A percentile compares a stretch with the other conserved stretches of the same genome.
These are phyloP conservation scores for Phasia obesa DNA, from an alignment of 2,888 invertebrate species.

Conservation along the genomic window DNA sequence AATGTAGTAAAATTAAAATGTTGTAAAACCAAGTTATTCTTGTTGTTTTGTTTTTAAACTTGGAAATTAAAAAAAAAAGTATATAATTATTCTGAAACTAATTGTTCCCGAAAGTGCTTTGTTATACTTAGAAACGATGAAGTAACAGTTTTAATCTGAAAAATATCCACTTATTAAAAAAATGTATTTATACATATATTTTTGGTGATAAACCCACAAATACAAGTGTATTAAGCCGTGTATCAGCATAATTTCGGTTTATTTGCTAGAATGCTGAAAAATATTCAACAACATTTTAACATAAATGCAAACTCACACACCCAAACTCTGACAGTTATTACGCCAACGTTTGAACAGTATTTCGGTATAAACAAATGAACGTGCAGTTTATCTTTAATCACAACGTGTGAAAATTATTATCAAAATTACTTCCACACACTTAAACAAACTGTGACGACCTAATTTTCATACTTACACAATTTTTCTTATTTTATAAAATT, in stretches of 20 bases:
- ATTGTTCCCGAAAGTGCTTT: constrained; percentile 56
- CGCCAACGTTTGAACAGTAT: constrained; percentile 28
- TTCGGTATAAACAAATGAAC: constrained; percentile 42
- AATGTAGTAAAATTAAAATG: background rate
- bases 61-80: background rate
- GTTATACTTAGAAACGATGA: background rate
- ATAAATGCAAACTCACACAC: too few species aligned
- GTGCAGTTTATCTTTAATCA: constrained; percentile 69
- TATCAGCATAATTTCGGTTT: constrained; percentile 44
- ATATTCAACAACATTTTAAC: constrained; percentile 15
- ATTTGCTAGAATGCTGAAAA: constrained; percentile 35
- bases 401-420: constrained; percentile 70
- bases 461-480: constrained; percentile 47
- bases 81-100: too few species aligned
- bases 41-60: constrained; percentile 1
- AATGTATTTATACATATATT: constrained; percentile 8
- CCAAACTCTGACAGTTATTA: background rate
- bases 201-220: constrained; percentile 53
- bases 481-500: too few species aligned
- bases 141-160: too few species aligned
- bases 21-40: background rate
- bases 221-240: constrained; percentile 36
- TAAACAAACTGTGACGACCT: constrained; percentile 62
- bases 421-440: constrained; percentile 57
- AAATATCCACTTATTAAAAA: constrained; percentile 17